Base-by-base conservation (phyloP, 2,113 vertebrate species). In the Zapus hudsonius region DNA sequence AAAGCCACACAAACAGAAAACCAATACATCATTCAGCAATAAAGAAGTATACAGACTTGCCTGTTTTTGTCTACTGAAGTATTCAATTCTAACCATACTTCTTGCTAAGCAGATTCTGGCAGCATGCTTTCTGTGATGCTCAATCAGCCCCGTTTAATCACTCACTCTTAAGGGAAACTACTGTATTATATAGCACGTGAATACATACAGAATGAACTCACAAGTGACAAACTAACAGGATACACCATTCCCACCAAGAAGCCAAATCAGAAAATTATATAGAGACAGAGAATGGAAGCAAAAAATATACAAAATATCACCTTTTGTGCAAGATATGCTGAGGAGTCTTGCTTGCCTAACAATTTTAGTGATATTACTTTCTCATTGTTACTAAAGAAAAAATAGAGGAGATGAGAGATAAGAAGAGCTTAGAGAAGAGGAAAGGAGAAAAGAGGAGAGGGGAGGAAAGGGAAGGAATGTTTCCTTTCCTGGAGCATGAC, bases 301-400 rank as follows among this genome's bases (percentile, higher is more conserved):
- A 96, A 92, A 91, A 73, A 94, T 15, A 57, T 69, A 96, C 92
- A 94, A 96, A 97, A 97, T 22, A 94, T 59, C 98, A 99, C 99
- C 98, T 99, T 99, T 99, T 98, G 98, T 99, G 98, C 98, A 99
- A 98, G 96, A 99, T 98, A 97, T 99, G 98, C 98, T 99, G 99
- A 97, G 98, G 98, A 96, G 98, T 98, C 99, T 86, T 99, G 99
- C 98, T 99, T 99, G 98, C 98, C 98, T 98, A 99, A 99, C 98
- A 99, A 98, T 98, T 99, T 98, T 98, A 98, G 98, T 97, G 97
- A 95, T 97, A 98, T 98, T 98, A 98, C 98, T 98, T 98, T 98
- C 97, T 98, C 97, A 98, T 98, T 98, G 98, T 81, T 97, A 97
- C 96, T 96, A 97, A 82, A 83, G 63, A 52, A 57, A n/a, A 44